Conservation (phyloP, 2,113 vertebrate genomes). For the Cinclus mexicanus region DNA sequence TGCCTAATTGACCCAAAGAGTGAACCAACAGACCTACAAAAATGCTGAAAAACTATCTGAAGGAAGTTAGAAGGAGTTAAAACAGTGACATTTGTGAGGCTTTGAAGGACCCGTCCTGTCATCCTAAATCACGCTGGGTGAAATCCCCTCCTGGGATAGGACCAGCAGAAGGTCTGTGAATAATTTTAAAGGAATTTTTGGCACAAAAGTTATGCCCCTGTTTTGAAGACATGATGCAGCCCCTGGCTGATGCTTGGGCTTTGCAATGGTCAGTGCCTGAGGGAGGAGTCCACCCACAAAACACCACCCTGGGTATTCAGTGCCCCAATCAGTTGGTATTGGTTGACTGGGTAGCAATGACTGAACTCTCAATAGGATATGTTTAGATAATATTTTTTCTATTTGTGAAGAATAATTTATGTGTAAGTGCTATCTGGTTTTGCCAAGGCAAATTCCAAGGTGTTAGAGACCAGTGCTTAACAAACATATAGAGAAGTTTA, state of each 20-base stretch:
- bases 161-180: not conserved
- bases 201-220: not conserved
- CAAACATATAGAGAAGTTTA: not conserved
- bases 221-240: not conserved
- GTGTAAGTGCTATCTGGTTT: not conserved
- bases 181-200: not conserved
- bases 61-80: not conserved
- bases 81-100: not conserved
- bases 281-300: not conserved
- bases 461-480: not conserved
- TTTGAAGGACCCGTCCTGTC: not conserved
- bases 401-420: not conserved
- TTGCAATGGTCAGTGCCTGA: not conserved
- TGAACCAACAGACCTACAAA: not conserved
- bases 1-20: not conserved
- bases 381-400: not conserved
- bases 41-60: not conserved
- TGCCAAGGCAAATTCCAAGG: not conserved
- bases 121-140: not conserved
- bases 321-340: accelerated
- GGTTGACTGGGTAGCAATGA: not conserved
- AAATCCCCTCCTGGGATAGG: not conserved
- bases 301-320: accelerated
- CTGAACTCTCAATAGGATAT: not conserved
- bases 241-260: not conserved